Conservation (phyloP, 2,113 vertebrate species). For the Zosterops lateralis region DNA sequence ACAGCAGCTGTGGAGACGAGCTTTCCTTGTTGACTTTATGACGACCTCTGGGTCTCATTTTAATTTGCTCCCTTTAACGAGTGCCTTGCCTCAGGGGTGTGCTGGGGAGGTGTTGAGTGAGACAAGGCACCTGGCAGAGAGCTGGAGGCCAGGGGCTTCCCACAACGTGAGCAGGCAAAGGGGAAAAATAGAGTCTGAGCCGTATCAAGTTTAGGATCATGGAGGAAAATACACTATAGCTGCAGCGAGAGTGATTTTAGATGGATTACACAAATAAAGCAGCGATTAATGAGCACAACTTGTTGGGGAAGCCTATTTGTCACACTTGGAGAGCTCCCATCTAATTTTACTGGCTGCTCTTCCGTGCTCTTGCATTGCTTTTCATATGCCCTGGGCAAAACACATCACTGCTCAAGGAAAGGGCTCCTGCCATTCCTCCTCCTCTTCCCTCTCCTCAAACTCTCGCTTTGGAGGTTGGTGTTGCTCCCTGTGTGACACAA, state of each 20-base stretch:
- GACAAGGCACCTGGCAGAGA: background rate
- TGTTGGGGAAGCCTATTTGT: constrained; percentile 57
- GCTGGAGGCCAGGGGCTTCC: background rate
- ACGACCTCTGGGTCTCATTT: background rate
- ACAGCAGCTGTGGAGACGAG: background rate
- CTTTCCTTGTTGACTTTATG: background rate
- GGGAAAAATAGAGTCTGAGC: background rate
- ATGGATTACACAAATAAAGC: constrained; percentile 63
- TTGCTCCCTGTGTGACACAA: background rate
- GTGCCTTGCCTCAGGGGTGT: background rate
- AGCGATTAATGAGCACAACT: constrained; percentile 58
- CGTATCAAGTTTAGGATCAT: background rate
- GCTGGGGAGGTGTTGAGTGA: background rate
- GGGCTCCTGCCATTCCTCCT: background rate
- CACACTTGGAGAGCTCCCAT: constrained; percentile 42
- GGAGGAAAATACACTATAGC: constrained; percentile 4
- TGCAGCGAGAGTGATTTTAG: constrained; percentile 16
- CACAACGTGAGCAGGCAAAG: background rate
- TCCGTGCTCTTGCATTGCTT: constrained; percentile 32
- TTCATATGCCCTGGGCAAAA: constrained; percentile 58
- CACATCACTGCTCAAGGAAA: constrained; percentile 35
- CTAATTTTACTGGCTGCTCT: constrained; percentile 49
- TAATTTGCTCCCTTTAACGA: constrained; percentile 26
- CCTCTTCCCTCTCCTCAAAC: background rate
- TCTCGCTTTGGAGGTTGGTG: fast-evolving